Conservation (phyloP, 1,140 invertebrate species). For the Lasioglossum albipes region DNA sequence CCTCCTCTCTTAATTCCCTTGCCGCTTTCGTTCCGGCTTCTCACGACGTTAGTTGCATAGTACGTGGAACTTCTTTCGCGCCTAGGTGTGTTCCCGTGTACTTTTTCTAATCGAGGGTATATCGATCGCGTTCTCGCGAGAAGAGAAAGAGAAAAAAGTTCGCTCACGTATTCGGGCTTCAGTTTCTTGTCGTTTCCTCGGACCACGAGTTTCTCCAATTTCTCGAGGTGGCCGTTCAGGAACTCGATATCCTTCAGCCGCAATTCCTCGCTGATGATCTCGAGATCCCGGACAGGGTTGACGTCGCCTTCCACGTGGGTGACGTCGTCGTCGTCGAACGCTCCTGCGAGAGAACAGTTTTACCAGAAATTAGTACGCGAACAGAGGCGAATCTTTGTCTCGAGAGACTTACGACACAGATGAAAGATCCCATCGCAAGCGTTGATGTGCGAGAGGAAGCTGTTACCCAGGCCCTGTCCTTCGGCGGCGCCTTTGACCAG, state of each 20-base stretch:
- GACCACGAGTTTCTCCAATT: conserved; percentile 92
- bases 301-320: conserved; percentile 99
- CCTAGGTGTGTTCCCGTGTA: background rate
- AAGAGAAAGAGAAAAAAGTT: background rate
- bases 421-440: conserved; percentile 99
- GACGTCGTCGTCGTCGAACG: conserved; percentile 98
- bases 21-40: conserved; percentile 63
- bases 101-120: background rate
- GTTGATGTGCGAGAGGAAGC: conserved; percentile 98
- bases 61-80: background rate
- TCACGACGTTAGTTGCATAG: conserved; percentile 1
- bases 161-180: conserved; percentile 96
- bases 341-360: conserved; percentile 82
- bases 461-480: conserved; percentile 98
- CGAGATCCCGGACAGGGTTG: conserved; percentile 96
- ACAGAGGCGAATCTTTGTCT: background rate
- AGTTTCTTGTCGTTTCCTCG: conserved; percentile 96
- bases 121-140: background rate
- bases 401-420: conserved; percentile 90
- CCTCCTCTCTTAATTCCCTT: conserved; percentile 69
- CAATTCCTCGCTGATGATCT: conserved; percentile 97
- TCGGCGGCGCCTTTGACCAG: conserved; percentile 98
- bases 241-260: conserved; percentile 96
- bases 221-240: conserved; percentile 89
- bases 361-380: background rate